Conservation (phyloP, 2,113 vertebrate genomes). For the Vicugna pacos region DNA sequence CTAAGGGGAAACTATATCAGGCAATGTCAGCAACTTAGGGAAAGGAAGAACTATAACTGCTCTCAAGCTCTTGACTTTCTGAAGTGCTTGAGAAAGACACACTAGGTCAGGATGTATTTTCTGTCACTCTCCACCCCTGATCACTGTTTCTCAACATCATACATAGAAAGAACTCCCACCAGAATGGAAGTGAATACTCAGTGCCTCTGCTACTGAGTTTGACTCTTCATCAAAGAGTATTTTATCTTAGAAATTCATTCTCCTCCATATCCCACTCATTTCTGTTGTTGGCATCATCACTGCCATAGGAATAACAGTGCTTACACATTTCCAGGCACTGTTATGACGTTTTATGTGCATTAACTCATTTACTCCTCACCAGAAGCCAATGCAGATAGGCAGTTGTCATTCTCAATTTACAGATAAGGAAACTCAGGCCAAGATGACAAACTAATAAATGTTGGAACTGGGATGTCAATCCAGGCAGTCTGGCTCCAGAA, state of each 20-base stretch:
- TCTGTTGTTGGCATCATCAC: not conserved
- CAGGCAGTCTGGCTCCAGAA: not conserved
- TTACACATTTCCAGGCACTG: not conserved
- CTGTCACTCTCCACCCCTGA: not conserved
- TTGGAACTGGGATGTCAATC: not conserved
- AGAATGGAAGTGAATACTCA: not conserved
- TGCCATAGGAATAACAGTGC: not conserved
- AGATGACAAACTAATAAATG: not conserved
- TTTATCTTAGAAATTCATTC: conserved; percentile 1
- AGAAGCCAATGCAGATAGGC: not conserved
- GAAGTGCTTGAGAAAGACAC: not conserved
- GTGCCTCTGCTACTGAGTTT: not conserved
- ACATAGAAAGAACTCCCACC: not conserved
- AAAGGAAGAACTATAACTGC: not conserved
- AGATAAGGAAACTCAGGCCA: not conserved
- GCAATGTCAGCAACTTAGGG: not conserved
- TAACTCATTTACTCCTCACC: not conserved
- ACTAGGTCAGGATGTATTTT: not conserved
- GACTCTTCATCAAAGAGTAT: not conserved
- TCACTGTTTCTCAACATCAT: not conserved
- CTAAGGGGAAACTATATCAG: not conserved
- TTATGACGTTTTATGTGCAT: not conserved
- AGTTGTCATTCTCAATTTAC: not conserved
- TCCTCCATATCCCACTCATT: not conserved
- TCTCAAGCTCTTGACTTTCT: not conserved